phyloP scores from a whole-genome alignment of 1,140 invertebrate species.

The Drosophila suzukii region DNA sequence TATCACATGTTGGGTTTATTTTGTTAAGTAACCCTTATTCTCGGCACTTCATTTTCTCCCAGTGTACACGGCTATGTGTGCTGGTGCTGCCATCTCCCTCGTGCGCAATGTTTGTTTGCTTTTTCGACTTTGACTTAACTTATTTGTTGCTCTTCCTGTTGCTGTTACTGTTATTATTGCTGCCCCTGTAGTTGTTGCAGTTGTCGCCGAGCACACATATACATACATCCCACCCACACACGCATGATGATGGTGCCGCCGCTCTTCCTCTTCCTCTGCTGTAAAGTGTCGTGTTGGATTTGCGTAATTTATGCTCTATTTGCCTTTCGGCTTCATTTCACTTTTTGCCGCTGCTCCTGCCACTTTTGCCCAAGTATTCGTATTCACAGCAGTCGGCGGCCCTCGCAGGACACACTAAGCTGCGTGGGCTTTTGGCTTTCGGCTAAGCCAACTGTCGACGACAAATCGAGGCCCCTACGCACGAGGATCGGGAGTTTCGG shows the following conservation, averaged over 20 bases:
- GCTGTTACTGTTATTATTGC: constrained; percentile 37
- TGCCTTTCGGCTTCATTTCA: constrained; percentile 82
- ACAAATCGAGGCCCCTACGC: constrained; percentile 17
- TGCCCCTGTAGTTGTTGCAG: constrained; percentile 10
- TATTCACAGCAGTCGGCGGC: constrained; percentile 49
- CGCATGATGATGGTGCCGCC: constrained; percentile 12
- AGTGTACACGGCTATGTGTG: no score
- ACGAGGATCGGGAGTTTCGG: not conserved
- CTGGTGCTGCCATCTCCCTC: constrained; percentile 18
- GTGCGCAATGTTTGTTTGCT: constrained; percentile 60
- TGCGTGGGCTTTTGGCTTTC: constrained; percentile 40
- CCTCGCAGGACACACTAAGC: constrained; percentile 45
- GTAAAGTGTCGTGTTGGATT: constrained; percentile 79
- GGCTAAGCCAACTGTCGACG: constrained; percentile 45
- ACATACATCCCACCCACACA: constrained; percentile 12
- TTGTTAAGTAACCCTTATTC: no score
- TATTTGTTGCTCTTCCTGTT: constrained; percentile 73
- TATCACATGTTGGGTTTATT: no score
- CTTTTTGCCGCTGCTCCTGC: constrained; percentile 65
- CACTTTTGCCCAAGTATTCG: constrained; percentile 56
- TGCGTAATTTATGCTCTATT: constrained; percentile 84
- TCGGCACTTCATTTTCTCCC: not conserved
- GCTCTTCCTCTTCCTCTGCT: constrained; percentile 19
- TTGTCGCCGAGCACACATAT: constrained; percentile 10
- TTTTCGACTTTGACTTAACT: constrained; percentile 80